Base-by-base conservation (phyloP, 2,888 invertebrate species). In the Ganaspis brasiliensis region DNA sequence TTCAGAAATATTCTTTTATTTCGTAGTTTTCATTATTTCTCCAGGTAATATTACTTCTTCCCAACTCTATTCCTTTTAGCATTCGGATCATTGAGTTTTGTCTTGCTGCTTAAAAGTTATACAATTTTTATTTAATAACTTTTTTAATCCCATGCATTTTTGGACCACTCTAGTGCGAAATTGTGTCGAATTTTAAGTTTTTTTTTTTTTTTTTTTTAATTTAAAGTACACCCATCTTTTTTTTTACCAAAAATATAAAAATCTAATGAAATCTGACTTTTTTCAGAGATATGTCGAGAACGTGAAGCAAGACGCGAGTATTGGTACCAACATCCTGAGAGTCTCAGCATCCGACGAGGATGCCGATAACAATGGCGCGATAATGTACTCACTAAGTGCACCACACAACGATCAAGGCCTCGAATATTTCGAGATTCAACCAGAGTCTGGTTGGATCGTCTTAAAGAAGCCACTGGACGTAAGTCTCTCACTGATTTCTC, bases 271-370 rank as follows among this genome's bases (percentile, higher is more conserved):
- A 9, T 52, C 2, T 2, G n/a, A 56, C 21, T 56, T 21, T 90
- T 94, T 93, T 72, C 93, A 98, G 97, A 97, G 97, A 97, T 98
- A 98, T 92, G 96, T 98, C 87, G 98, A 98, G 92, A 98, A 98
- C 92, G 98, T 98, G 75, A 98, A 98, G 92, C 98, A 98, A 93
- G 98, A 98, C 91, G 98, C 98, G 79, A 98, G 97, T 92, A 97
- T 97, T 87, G 98, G 98, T 81, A 98, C 98, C 26, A 98, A 98
- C 91, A 98, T 98, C 86, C 93, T 98, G 82, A 94, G 98, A 89
- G 98, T 98, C 35, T 98, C 98, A 19, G 98, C 98, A 79, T 98
- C 98, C 57, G 98, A 98, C 91, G 98, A 98, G 92, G 99, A 99
- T 93, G 98, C 98, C 45, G 98, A 98, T 89, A 97, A 97, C 91